Base-by-base conservation (phyloP, 1,140 invertebrate genomes). In the Drosophila eugracilis region DNA sequence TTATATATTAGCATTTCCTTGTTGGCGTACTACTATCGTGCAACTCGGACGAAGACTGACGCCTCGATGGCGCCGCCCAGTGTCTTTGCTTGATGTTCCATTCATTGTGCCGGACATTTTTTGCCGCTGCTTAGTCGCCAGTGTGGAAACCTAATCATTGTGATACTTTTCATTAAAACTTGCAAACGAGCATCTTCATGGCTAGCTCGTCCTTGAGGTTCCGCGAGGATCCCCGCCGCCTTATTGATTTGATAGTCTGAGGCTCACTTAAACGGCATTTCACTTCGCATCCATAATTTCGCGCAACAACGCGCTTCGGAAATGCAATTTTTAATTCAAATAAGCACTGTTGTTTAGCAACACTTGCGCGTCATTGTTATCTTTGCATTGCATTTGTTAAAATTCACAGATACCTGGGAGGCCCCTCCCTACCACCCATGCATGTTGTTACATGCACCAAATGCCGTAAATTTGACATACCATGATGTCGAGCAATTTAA, bases 81-180 rank as follows among this genome's bases (percentile, higher is more conserved):
- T 86, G 75, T 71, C 78, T 83, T 74, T 78, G 71, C 78, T 41
- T 84, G 81, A 83, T 88, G 84, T n/a, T n/a, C 78, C 83, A 88
- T 88, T 88, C 83, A 88, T 83, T 88, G 89, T 83, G 75, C 78
- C 62, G 78, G 83, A 89, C 83, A 88, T 88, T 81, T n/a, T 88
- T 83, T 88, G 83, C 78, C 72, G 75, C 77, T 80, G 78, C 77
- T 76, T 75, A 86, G 83, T 78, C 73, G 78, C 78, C 78, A 78
- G 80, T 80, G 62, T n/a, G n/a, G n/a, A 75, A 88, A 88, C 88
- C 83, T 84, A 88, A 88, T 88, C 84, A 88, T 88, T 88, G 83
- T 83, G 83, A 88, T 88, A 88, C 84, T 88, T 88, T n/a, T 88
- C 83, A 88, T 88, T 88, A 88, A 88, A 88, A n/a, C n/a, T 69